These are phyloP conservation scores for Styela plicata DNA, from an alignment of 23 tunicate species.

Conservation along the genomic window DNA sequence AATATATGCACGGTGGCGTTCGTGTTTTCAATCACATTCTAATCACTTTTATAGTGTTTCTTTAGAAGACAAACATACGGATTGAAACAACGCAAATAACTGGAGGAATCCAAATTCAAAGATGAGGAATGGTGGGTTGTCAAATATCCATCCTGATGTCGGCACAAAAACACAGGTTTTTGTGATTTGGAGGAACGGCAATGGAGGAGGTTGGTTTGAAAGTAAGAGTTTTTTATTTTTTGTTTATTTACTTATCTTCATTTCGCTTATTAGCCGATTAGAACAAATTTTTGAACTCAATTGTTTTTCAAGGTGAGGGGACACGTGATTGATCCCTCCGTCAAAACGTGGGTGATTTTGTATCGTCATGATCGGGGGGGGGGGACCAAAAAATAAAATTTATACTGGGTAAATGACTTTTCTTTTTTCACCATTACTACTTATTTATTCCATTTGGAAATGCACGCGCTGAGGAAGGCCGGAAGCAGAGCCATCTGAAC, in stretches of 20 bases:
- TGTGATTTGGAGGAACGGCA: not conserved
- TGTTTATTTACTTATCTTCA: not conserved
- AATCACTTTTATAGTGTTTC: no score
- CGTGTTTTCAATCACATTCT: no score
- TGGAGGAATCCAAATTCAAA: not conserved
- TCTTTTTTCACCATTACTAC: no score
- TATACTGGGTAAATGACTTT: no score
- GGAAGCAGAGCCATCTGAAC: no score
- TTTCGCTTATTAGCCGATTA: no score
- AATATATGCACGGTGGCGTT: no score
- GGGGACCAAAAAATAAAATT: no score
- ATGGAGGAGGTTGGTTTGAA: not conserved
- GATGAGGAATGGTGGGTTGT: not conserved
- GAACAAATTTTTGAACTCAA: no score
- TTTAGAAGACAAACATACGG: not conserved
- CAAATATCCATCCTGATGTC: not conserved
- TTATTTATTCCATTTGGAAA: no score
- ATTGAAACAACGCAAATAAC: not conserved
- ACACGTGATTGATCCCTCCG: not conserved
- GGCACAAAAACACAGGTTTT: not conserved
- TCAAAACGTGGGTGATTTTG: not conserved
- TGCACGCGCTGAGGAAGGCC: no score
- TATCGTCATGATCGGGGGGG: not conserved
- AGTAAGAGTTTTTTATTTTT: not conserved
- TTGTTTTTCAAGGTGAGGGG: not conserved